phyloP scores from a whole-genome alignment of 1,140 invertebrate species.

The Macrobrachium rosenbergii region DNA sequence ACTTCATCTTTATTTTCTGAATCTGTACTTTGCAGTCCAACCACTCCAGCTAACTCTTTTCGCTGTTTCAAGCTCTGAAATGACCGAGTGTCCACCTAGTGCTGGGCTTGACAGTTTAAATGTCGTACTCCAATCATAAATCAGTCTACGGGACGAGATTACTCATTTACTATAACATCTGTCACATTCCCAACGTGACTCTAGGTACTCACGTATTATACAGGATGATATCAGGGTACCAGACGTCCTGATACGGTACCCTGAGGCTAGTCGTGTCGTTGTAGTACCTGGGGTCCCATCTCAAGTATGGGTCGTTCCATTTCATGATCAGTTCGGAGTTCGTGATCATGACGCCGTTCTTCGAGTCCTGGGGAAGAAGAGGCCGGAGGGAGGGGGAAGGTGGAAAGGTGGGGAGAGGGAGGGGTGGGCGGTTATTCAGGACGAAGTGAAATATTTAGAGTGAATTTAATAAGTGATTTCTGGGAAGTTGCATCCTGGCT shows the following conservation, averaged over 20 bases:
- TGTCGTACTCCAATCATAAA: no score
- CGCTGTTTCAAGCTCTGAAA: background rate
- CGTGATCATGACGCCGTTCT: conserved; percentile 28
- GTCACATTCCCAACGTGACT: no score
- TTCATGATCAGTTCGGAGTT: conserved; percentile 50
- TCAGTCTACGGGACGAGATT: no score
- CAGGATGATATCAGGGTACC: conserved; percentile 52
- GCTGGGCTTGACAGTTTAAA: no score
- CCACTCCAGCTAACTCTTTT: conserved; percentile 8
- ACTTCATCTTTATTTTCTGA: no score
- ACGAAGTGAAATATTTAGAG: no score
- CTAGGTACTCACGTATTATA: conserved; percentile 40
- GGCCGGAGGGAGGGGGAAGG: background rate
- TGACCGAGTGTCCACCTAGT: no score
- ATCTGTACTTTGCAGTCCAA: no score
- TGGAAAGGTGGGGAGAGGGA: no score
- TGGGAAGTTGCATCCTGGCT: no score
- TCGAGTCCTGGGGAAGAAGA: conserved; percentile 18
- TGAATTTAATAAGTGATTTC: no score
- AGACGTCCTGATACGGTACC: conserved; percentile 42
- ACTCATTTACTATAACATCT: no score
- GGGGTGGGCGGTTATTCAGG: background rate
- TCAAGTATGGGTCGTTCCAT: conserved; percentile 51
- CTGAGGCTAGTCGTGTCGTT: conserved; percentile 6
- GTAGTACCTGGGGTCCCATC: conserved; percentile 42